phyloP scores from a whole-genome alignment of 2,113 vertebrate species.

The Crotalus tigris region DNA sequence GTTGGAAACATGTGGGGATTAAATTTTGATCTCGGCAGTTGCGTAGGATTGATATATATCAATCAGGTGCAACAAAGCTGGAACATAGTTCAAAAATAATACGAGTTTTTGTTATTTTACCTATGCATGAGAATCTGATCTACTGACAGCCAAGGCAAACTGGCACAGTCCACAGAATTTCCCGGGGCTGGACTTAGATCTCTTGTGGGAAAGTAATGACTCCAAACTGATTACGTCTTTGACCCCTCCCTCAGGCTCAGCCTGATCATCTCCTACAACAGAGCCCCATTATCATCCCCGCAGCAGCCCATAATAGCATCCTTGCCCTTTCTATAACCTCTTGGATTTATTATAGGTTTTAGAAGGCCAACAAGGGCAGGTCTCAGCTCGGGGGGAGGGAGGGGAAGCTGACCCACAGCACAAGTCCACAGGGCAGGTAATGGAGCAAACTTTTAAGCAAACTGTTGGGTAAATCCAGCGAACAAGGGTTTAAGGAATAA shows the following conservation, averaged over 20 bases:
- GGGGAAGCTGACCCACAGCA: neutral
- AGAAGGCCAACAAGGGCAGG: neutral
- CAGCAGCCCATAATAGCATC: neutral
- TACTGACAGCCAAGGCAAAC: neutral
- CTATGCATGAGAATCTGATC: too few relatives aligned
- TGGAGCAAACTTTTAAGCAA: neutral
- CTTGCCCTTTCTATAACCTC: neutral
- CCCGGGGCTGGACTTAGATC: too few relatives aligned
- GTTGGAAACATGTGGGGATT: too few relatives aligned
- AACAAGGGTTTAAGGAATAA: neutral
- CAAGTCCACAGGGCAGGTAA: neutral
- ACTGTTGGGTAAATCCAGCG: neutral
- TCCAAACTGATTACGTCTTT: neutral
- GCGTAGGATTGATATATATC: too few relatives aligned
- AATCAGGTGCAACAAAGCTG: too few relatives aligned
- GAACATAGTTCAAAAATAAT: too few relatives aligned
- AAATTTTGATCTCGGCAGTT: too few relatives aligned
- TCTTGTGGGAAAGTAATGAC: neutral
- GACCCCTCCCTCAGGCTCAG: neutral
- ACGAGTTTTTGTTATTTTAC: too few relatives aligned
- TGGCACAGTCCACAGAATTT: neutral
- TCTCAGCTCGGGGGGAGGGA: neutral
- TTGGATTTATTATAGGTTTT: neutral
- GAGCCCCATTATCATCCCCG: neutral
- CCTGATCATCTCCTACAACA: neutral